Evolutionary conservation across 2,888 invertebrate species (phyloP).

Genomic region (Platynereis dumerilii): DNA sequence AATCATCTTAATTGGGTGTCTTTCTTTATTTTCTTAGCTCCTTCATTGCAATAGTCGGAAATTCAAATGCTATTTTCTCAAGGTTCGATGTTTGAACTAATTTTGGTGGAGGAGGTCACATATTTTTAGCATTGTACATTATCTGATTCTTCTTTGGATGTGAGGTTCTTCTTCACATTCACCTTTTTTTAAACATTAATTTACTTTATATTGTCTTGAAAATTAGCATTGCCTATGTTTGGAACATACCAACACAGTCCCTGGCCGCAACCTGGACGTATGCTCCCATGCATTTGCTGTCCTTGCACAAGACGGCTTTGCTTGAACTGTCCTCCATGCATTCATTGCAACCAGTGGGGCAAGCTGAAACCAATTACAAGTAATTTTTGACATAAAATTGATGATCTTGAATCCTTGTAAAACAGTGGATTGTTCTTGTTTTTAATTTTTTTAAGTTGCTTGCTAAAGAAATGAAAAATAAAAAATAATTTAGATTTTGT

Average conservation of each 20-base stretch:
- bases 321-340: not conserved
- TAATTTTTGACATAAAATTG: not conserved
- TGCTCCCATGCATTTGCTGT: slow-evolving; percentile 1
- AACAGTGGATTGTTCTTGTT: not conserved
- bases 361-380: not conserved
- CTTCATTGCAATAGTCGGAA: too few species aligned
- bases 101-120: too few species aligned
- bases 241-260: not conserved
- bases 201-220: too few species aligned
- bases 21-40: too few species aligned
- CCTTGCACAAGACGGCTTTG: not conserved
- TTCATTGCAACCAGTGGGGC: slow-evolving; percentile 2
- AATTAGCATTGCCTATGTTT: too few species aligned
- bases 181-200: too few species aligned
- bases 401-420: not conserved
- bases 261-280: not conserved
- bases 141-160: too few species aligned
- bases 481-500: too few species aligned
- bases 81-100: too few species aligned
- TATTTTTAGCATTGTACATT: too few species aligned
- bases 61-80: too few species aligned
- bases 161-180: too few species aligned
- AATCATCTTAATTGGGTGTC: not conserved
- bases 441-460: not conserved
- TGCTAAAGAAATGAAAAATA: not conserved